Base-by-base conservation (phyloP, 2,888 invertebrate genomes). In the Cataglyphis albicans region DNA sequence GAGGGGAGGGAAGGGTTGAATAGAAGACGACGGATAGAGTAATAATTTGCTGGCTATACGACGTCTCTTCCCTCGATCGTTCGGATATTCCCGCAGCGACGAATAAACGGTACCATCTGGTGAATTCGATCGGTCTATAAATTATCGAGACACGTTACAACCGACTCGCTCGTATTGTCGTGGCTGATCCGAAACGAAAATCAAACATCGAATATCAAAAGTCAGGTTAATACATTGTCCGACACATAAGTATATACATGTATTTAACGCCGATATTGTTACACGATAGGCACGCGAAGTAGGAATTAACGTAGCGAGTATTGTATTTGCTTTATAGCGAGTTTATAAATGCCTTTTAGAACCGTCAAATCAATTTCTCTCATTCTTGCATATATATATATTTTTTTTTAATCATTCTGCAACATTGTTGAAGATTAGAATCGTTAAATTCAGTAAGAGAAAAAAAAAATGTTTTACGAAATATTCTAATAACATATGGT, bases 121-220 rank as follows among this genome's bases (percentile, higher is more conserved):
- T 52, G 76, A 76, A 76, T 68, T 76, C 52, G 38, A 76, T 76
- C 76, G 52, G 76, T 55, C 67, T 76, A 67, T 76, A 76, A 76
- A 76, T 76, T 67, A 76, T 38, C 67, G 3, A 25, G 52, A 7
- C 52, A 55, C 48, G 48, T 68, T 44, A 12, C 52, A 67, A 76
- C 25, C 75, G 65, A 75, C 74, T 74, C 21, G 32, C 5, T 52
- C 25, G n/a, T 44, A 65, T 75, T 25, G 52, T 52, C 35, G 4
- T 59, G 38, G 52, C 52, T 52, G 25, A 25, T 38, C 29, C 68
- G 7, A n/a, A n/a, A 52, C 35, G n/a, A 67, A 68, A 67, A 52
- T 29, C 76, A 68, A 76, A 25, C 52, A 10, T 52, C 52, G 21
- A 67, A 67, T 12, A 35, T 38, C 76, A 52, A 75, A 64, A 64